These are phyloP conservation scores for Cynaeus angustus DNA, from an alignment of 2,888 invertebrate genomes.

Conservation along the genomic window DNA sequence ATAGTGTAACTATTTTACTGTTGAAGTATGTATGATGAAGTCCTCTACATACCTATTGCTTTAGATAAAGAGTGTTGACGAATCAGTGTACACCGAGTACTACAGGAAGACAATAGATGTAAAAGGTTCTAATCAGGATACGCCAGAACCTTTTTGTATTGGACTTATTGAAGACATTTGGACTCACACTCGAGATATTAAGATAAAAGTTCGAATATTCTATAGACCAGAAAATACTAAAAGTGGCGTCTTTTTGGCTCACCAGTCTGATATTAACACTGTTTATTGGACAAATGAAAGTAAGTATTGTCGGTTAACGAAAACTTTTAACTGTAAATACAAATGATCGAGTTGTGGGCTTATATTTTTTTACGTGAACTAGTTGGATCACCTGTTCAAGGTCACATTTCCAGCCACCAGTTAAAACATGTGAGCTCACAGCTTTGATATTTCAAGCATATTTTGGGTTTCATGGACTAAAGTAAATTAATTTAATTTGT, in stretches of 20 bases:
- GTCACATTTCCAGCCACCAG: too few species aligned
- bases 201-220: conserved; percentile 80
- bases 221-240: conserved; percentile 86
- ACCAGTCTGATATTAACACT: conserved; percentile 81
- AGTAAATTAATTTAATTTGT: too few species aligned
- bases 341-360: too few species aligned
- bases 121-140: conserved; percentile 81
- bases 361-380: too few species aligned
- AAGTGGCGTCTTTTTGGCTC: conserved; percentile 73
- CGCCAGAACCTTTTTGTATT: conserved; percentile 84
- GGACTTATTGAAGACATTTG: conserved; percentile 80
- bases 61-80: conserved; percentile 72
- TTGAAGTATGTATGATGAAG: background rate
- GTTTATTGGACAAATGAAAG: conserved; percentile 87
- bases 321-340: too few species aligned
- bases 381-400: too few species aligned
- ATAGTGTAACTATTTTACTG: conserved; percentile 4
- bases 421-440: too few species aligned
- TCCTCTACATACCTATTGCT: background rate
- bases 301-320: too few species aligned
- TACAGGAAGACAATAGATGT: conserved; percentile 84
- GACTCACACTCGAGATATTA: conserved; percentile 74
- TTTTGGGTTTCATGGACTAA: too few species aligned
- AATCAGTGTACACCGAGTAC: conserved; percentile 85
- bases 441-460: background rate